Evolutionary conservation across 2,797 vertebrate species (phyloP).

Genomic region (Rhynchotus rufescens): DNA sequence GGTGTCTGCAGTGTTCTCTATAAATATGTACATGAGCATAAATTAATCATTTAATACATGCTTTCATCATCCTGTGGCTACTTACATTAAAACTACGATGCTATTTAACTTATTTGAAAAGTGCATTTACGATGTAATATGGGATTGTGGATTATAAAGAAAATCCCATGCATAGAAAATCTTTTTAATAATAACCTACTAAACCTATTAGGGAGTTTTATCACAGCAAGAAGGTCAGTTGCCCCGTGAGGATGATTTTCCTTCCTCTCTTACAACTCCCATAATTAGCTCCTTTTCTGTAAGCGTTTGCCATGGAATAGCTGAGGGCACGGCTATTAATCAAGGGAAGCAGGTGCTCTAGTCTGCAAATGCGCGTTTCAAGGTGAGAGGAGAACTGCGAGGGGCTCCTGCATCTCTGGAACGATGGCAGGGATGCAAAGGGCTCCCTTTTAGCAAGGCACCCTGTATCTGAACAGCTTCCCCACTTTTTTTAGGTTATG

Average conservation of each 20-base stretch:
- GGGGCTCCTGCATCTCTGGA: not conserved
- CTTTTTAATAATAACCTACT: slow-evolving; percentile 7
- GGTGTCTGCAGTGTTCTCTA: not conserved
- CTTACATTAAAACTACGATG: not conserved
- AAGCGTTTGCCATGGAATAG: not conserved
- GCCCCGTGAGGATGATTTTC: not conserved
- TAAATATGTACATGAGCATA: not conserved
- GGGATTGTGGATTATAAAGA: slow-evolving; percentile 9
- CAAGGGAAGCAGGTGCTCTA: not conserved
- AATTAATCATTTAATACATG: not conserved
- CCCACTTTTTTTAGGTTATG: not conserved
- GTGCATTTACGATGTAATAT: not conserved
- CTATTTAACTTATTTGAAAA: slow-evolving; percentile 18
- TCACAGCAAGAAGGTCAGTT: not conserved
- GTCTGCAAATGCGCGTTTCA: not conserved
- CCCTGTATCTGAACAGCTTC: fast-evolving
- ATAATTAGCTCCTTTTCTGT: not conserved
- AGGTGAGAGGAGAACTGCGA: not conserved
- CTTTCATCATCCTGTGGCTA: not conserved
- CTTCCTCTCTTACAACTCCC: not conserved
- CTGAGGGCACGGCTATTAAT: not conserved
- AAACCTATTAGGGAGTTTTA: slow-evolving; percentile 20
- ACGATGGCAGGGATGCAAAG: fast-evolving
- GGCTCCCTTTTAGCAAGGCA: too few species aligned
- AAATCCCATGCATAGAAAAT: not conserved